phyloP scores from a whole-genome alignment of 2,888 invertebrate species.

The Cetonia aurata region DNA sequence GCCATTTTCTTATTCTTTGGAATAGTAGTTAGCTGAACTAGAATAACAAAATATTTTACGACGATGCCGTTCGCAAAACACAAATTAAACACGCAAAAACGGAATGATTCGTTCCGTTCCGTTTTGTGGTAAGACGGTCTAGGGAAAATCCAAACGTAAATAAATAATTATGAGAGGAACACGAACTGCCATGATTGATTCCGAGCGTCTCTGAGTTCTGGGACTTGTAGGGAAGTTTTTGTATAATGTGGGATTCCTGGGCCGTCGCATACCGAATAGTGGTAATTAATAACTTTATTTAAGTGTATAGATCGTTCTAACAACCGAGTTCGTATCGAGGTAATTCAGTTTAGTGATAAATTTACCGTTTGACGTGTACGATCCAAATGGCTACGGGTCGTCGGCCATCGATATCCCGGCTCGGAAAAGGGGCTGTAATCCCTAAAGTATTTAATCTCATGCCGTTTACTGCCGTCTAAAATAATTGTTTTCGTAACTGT shows the following conservation, averaged over 20 bases:
- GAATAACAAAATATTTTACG: constrained; percentile 38
- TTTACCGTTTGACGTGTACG: constrained; percentile 58
- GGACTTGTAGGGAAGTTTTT: constrained; percentile 60
- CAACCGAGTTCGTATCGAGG: constrained; percentile 49
- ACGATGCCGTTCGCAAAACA: constrained; percentile 26
- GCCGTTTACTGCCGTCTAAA: neutral
- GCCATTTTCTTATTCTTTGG: constrained; percentile 21
- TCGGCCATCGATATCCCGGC: constrained; percentile 49
- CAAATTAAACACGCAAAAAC: constrained; percentile 27
- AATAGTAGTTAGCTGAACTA: constrained; percentile 41
- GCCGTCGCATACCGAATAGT: constrained; percentile 58
- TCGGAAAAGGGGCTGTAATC: constrained; percentile 49
- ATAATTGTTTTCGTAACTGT: constrained; percentile 5
- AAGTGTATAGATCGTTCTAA: constrained; percentile 51
- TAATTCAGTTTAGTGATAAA: constrained; percentile 58
- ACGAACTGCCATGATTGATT: constrained; percentile 67
- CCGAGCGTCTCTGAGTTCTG: constrained; percentile 63
- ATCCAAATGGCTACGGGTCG: constrained; percentile 59
- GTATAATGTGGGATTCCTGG: constrained; percentile 63
- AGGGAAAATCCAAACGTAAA: constrained; percentile 42
- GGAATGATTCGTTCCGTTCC: constrained; percentile 2
- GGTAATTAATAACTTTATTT: constrained; percentile 59
- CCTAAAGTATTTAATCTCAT: constrained; percentile 17
- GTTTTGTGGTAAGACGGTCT: neutral
- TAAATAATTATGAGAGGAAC: constrained; percentile 45